Conservation (phyloP, 2,113 vertebrate species). For the Lamprotornis superbus region DNA sequence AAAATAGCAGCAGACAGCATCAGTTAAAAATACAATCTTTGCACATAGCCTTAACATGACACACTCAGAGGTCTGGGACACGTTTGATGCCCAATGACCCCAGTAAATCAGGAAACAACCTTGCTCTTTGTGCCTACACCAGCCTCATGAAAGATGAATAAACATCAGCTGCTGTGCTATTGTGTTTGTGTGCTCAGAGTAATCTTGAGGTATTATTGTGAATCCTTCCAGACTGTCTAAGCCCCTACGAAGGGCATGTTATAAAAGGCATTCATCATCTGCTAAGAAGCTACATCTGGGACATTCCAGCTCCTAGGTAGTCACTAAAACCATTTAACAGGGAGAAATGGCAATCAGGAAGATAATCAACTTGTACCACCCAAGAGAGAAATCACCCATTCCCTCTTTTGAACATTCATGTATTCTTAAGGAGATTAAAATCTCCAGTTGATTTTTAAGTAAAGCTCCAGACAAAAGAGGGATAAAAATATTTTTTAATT, state of each 20-base stretch:
- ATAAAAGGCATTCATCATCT: constrained; percentile 38
- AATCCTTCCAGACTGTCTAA: constrained; percentile 31
- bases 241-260: not conserved
- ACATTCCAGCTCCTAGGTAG: constrained; percentile 2
- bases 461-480: constrained; percentile 7
- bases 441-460: constrained; percentile 16
- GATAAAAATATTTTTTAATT: constrained; percentile 13
- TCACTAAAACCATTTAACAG: constrained; percentile 15
- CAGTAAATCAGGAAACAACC: not conserved
- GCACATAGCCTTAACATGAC: not conserved
- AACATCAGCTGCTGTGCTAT: not conserved
- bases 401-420: not conserved
- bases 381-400: constrained; percentile 28
- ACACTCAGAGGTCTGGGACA: not conserved
- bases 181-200: not conserved
- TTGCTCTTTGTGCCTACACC: not conserved
- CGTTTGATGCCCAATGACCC: not conserved
- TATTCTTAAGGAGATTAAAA: constrained; percentile 46
- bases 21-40: not conserved
- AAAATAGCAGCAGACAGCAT: not conserved
- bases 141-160: constrained; percentile 32
- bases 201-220: not conserved
- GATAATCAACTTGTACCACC: constrained; percentile 50
- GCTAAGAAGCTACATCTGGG: constrained; percentile 3
- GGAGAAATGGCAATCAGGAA: constrained; percentile 17